Conservation (phyloP, 2,113 vertebrate genomes). For the Crotalus viridis region DNA sequence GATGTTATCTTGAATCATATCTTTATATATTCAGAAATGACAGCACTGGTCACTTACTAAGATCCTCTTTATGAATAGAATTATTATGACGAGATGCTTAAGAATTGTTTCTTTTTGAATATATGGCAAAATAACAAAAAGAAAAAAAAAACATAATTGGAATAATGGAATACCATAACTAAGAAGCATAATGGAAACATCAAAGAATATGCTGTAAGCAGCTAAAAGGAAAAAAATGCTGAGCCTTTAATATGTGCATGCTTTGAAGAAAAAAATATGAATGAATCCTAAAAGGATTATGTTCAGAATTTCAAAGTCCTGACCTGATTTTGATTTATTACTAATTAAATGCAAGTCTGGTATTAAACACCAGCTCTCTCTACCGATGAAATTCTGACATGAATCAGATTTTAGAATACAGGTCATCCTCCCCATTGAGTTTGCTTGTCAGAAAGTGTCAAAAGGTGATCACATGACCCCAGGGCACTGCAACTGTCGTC, state of each 20-base stretch:
- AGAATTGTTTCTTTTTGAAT: background rate
- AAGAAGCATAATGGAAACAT: background rate
- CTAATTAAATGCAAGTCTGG: background rate
- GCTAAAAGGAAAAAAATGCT: background rate
- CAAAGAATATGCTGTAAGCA: background rate
- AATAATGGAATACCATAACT: background rate
- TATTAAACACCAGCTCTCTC: accelerated
- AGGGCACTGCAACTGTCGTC: background rate
- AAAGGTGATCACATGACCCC: background rate
- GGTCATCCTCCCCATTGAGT: background rate
- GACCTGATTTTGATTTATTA: background rate
- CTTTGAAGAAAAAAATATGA: background rate
- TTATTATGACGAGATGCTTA: background rate
- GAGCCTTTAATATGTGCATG: background rate
- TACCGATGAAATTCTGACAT: accelerated
- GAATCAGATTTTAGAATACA: accelerated
- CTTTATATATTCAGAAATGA: background rate
- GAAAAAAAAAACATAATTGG: background rate
- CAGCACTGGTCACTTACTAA: background rate
- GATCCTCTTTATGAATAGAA: background rate
- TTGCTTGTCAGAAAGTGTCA: background rate
- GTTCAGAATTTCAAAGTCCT: background rate
- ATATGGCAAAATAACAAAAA: background rate
- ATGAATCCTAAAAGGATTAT: background rate
- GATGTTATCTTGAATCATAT: background rate